Evolutionary conservation across 2,888 invertebrate genomes (phyloP), one percentile per base, ranked within the genome.

Genomic region (Schizotus pectinicornis): DNA sequence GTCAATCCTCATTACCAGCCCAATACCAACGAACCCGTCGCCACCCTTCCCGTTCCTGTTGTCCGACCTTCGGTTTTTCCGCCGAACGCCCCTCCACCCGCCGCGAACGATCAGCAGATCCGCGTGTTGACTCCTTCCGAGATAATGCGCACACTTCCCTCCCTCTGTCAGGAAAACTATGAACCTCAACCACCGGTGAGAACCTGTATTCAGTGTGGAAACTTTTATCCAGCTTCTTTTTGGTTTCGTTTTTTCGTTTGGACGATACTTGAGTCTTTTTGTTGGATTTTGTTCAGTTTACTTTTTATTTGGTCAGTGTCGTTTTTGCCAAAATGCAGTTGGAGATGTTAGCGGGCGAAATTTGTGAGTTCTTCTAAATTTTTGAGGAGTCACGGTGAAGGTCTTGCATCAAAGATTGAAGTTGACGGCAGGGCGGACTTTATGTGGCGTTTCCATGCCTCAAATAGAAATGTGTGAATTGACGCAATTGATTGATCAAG

Each of bases 71-170:
- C 11, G 35, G 32, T n/a, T n/a, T n/a, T n/a, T n/a, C n/a, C n/a
- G n/a, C n/a, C 14, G 34, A 22, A 22, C 32, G 43, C 60, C 54
- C 55, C 61, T 45, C 59, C 63, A 50, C 56, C 63, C 48, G 78
- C 63, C 48, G 78, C 83, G 68, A 82, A 83, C 73, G 91, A 92
- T 83, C 91, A 91, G 82, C 91, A 91, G 83, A 92, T 92, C 81
- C 88, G 92, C 81, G 92, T 92, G 82, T 86, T 92, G 81, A 92
- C 92, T 76, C 92, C 92, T 76, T 91, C 91, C 74, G 92, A 92
- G 87, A 92, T 92, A 81, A 92, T 92, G 92, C 89, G 91, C 86
- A 92, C 92, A 79, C 87, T 92, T 83, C 92, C 92, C 80, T 90
- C 90, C 81, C 87, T 91, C 81, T 88, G 88, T 81, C 87, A 86